These are phyloP conservation scores for Lasioglossum villosulum DNA, from an alignment of 2,888 invertebrate genomes.

Conservation along the genomic window DNA sequence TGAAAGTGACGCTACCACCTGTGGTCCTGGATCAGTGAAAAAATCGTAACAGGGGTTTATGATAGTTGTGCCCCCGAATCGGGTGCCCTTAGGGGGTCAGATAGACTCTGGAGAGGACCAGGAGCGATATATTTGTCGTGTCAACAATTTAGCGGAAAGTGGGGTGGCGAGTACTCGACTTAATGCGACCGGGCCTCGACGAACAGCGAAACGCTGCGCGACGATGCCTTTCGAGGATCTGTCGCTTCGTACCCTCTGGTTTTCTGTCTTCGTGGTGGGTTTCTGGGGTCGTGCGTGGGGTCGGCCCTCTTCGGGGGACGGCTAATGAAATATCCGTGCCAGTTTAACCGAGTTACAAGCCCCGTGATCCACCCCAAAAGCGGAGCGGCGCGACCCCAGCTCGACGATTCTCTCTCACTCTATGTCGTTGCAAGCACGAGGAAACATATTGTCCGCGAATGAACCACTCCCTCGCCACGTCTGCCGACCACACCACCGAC, in stretches of 20 bases:
- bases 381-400: slow-evolving; percentile 60
- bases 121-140: slow-evolving; percentile 82
- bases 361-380: slow-evolving; percentile 74
- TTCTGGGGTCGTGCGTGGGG: slow-evolving; percentile 71
- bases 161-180: slow-evolving; percentile 77
- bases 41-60: slow-evolving; percentile 22
- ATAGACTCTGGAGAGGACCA: slow-evolving; percentile 21
- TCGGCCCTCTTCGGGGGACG: slow-evolving; percentile 71
- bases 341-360: slow-evolving; percentile 84
- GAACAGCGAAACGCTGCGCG: slow-evolving; percentile 67
- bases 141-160: slow-evolving; percentile 81
- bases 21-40: background rate
- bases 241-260: slow-evolving; percentile 46
- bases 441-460: slow-evolving; percentile 84
- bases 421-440: slow-evolving; percentile 76
- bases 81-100: slow-evolving; percentile 34
- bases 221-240: slow-evolving; percentile 67
- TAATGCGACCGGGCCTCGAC: slow-evolving; percentile 75
- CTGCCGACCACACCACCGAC: slow-evolving; percentile 1
- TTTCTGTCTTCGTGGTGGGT: slow-evolving; percentile 47
- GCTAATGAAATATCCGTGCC: slow-evolving; percentile 84
- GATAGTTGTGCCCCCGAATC: slow-evolving; percentile 9
- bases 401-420: slow-evolving; percentile 24
- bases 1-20: background rate
- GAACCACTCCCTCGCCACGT: slow-evolving; percentile 64